These are phyloP conservation scores for Phenacoccus solenopsis DNA, from an alignment of 1,140 invertebrate species.

Conservation along the genomic window DNA sequence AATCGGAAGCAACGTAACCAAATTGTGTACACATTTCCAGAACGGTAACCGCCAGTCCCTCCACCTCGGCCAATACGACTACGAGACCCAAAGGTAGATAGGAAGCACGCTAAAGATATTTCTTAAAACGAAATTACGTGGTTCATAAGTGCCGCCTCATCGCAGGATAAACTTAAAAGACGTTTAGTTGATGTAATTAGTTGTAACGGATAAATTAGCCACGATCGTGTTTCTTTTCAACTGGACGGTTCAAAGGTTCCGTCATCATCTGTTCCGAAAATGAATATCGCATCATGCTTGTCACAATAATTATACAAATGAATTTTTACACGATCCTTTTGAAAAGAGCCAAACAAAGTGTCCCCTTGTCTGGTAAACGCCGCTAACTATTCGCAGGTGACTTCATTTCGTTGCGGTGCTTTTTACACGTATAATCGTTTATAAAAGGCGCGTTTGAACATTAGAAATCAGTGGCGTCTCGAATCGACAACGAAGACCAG, in stretches of 20 bases:
- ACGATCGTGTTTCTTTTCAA: constrained; percentile 11
- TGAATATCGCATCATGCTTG: neutral
- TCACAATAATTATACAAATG: constrained; percentile 13
- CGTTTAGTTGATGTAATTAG: constrained; percentile 16
- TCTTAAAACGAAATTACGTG: neutral
- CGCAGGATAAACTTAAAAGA: neutral
- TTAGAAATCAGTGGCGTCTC: too few species aligned
- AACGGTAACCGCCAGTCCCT: too few species aligned
- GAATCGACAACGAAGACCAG: too few species aligned
- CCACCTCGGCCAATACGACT: too few species aligned
- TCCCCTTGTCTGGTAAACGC: neutral
- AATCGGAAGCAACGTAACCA: too few species aligned
- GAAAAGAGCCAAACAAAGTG: constrained; percentile 11
- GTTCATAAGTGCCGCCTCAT: neutral
- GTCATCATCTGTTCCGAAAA: neutral
- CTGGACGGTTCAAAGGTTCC: constrained; percentile 12
- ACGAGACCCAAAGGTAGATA: too few species aligned
- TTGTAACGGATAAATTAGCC: constrained; percentile 16
- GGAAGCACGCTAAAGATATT: neutral
- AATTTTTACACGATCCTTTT: constrained; percentile 8
- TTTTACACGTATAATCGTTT: neutral
- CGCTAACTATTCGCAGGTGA: neutral
- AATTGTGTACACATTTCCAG: too few species aligned
- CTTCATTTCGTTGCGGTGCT: neutral
- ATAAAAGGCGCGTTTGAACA: too few species aligned